Base-by-base conservation (phyloP, 2,888 invertebrate species). In the Neoascia interrupta region DNA sequence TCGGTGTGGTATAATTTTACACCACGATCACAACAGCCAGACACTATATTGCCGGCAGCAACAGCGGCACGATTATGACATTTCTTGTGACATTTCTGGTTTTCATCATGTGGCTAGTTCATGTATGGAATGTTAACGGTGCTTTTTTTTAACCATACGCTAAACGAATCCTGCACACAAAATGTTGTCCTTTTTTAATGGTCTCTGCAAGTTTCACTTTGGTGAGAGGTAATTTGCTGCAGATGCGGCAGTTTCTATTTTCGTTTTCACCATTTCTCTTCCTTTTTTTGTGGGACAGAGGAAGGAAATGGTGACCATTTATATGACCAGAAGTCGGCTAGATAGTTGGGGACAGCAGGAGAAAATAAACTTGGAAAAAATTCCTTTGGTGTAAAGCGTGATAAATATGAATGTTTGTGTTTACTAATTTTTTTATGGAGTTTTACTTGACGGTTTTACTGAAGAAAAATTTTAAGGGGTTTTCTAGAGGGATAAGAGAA, bases 161-260 rank as follows among this genome's bases (percentile, higher is more conserved):
- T 16, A 2, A n/a, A 5, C 4, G 10, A 45, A 16, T 54, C 1
- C 8, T 36, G 15, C 49, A 13, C 19, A 31, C 13, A 19, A 39
- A 47, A 15, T 34, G 49, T 23, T 49, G 39, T 18, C 8, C 10
- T 26, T 15, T 11, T 16, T 36, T 13, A n/a, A 31, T 15, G 18
- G 16, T 11, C n/a, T 18, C 13, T 21, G 5, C 5, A 19, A 18
- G 16, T 26, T n/a, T 21, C 16, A 31, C 28, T 54, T 16, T 15
- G 54, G 34, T 28, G 21, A 43, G 56, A 60, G 43, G 73, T 79
- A 79, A 60, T 79, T 79, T 73, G 60, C 26, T 68, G 43, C 79
- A 79, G 73, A 79, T 79, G 79, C 23, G 64, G 37, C 76, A 41
- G 18, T 41, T 36, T 18, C 13, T 15, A 4, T 39, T 70, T 58